Evolutionary conservation across 1,140 invertebrate genomes (phyloP), one percentile per base, ranked within the genome.

Genomic region (Pararge aegeria): DNA sequence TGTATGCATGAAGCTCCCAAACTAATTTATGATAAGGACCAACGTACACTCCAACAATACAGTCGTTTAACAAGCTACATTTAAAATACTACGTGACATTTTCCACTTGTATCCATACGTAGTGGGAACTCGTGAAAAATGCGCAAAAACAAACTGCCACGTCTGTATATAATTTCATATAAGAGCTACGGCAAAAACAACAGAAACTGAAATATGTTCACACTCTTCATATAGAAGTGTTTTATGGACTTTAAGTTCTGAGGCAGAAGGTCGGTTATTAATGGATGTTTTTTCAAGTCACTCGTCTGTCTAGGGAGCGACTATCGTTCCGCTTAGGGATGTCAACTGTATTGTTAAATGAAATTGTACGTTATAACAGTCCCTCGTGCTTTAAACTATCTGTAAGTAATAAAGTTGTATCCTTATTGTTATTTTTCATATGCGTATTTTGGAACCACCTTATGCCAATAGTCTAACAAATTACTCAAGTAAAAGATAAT

Each of bases 291-390:
- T 34, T 34, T n/a, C 16, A 53, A 53, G 51, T 7, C 20, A 21
- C 34, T 53, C 34, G 34, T 38, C 20, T 40, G 20, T 40, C 51
- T 27, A 30, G 51, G 51, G 51, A 53, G 34, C 51, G 34, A 53
- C 40, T 20, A 9, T 53, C 51, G 30, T 34, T 12, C 10, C 30
- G 12, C n/a, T 34, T 34, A 34, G 30, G 30, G 30, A 12, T 34
- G 30, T 34, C 30, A 12, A 34, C 10, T 12, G 30, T 12, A 12
- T 12, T 12, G 0, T n/a, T 24, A 7, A 34, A 3, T 9, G 10
- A 1, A 27, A 27, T 27, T 27, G 27, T 27, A 27, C 10, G 27
- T 27, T 27, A 27, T n/a, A n/a, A n/a, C n/a, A n/a, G n/a, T n/a
- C n/a, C n/a, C n/a, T n/a, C n/a, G n/a, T n/a, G n/a, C n/a, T n/a